A percentile compares a stretch with the other conserved stretches of the same genome.
phyloP scores from a whole-genome alignment of 2,797 vertebrate genomes.

The Phalloptychus januarius region DNA sequence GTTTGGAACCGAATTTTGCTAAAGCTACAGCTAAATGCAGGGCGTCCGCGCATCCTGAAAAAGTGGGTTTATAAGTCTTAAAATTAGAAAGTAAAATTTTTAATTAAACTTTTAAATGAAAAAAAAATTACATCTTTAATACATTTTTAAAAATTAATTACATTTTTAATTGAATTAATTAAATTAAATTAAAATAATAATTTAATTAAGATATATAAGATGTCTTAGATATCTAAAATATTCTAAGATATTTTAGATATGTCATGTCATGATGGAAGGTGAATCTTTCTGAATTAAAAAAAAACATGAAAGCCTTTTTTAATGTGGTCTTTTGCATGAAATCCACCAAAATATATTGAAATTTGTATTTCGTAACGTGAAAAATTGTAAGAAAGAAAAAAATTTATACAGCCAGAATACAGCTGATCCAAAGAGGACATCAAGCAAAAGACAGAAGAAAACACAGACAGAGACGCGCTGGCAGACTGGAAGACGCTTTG shows the following conservation, averaged over 20 bases:
- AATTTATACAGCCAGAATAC: background rate
- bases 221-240: too few relatives aligned
- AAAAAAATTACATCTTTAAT: too few relatives aligned
- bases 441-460: background rate
- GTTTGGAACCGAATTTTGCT: background rate
- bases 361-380: background rate
- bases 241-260: too few relatives aligned
- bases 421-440: background rate
- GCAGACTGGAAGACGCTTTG: slow-evolving; percentile 16
- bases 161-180: too few relatives aligned
- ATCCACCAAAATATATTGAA: background rate
- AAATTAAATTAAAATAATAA: too few relatives aligned
- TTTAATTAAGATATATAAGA: too few relatives aligned
- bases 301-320: background rate
- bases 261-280: background rate
- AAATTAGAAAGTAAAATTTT: too few relatives aligned
- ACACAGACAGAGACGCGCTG: slow-evolving; percentile 1
- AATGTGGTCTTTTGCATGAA: background rate
- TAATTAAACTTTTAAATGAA: too few relatives aligned
- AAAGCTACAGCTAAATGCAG: background rate
- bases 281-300: background rate
- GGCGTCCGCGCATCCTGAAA: too few relatives aligned
- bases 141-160: too few relatives aligned
- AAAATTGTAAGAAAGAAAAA: background rate
- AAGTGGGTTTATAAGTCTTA: too few relatives aligned